Evolutionary conservation across 2,888 invertebrate genomes (phyloP).

Genomic region (Pantelozetes paolii): DNA sequence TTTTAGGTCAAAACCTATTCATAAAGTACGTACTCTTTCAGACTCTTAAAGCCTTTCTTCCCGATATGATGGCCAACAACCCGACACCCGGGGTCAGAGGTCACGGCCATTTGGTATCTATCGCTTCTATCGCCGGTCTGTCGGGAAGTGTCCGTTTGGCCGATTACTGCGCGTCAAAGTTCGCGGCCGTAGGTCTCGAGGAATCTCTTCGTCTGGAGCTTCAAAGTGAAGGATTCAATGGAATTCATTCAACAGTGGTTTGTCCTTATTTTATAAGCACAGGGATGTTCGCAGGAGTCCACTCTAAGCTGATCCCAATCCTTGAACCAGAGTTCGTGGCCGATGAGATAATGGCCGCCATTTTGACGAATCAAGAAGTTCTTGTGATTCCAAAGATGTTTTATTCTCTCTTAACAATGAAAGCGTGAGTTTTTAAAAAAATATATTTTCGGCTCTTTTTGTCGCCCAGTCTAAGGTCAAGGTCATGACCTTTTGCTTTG

Average conservation of each 20-base stretch:
- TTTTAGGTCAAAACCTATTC: no score
- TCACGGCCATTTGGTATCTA: constrained; percentile 76
- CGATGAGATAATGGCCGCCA: constrained; percentile 71
- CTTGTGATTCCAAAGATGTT: constrained; percentile 74
- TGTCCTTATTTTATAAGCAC: constrained; percentile 96
- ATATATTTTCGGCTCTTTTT: no score
- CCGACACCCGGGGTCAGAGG: constrained; percentile 58
- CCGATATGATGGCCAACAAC: constrained; percentile 76
- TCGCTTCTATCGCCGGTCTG: constrained; percentile 83
- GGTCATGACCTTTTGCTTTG: no score
- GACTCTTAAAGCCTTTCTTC: constrained; percentile 84
- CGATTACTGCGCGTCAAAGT: constrained; percentile 92
- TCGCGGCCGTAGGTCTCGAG: constrained; percentile 87
- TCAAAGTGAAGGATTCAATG: constrained; percentile 54
- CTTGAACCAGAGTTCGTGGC: constrained; percentile 80
- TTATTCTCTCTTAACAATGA: constrained; percentile 63
- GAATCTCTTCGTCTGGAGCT: constrained; percentile 79
- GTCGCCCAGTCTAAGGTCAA: no score
- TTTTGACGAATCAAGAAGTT: constrained; percentile 67
- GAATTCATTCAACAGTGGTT: constrained; percentile 79
- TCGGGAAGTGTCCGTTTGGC: constrained; percentile 73
- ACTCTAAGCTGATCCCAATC: constrained; percentile 49
- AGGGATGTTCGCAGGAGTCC: constrained; percentile 91
- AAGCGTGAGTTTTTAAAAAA: constrained; percentile 54
- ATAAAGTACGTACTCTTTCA: no score